Percentiles rank a stretch among this genome's conserved stretches.
These are phyloP conservation scores for Monarcha castaneiventris DNA, from an alignment of 2,113 vertebrate genomes.

Conservation along the genomic window DNA sequence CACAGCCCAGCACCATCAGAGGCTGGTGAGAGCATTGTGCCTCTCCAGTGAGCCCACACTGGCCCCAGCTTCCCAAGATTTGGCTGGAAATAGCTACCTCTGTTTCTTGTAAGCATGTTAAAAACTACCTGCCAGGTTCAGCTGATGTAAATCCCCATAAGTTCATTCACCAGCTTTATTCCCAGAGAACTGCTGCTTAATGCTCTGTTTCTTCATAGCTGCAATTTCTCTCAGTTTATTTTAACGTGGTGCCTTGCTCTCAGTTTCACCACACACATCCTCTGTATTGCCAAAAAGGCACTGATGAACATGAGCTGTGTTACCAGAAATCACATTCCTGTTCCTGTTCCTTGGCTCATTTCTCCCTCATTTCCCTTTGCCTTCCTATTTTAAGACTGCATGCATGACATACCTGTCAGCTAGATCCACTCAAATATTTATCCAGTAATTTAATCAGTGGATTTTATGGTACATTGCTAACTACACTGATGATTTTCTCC, in stretches of 20 bases:
- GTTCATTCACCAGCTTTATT: not conserved
- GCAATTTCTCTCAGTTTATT: conserved; percentile 7
- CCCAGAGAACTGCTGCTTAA: not conserved
- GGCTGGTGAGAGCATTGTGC: not conserved
- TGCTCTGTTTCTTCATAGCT: not conserved
- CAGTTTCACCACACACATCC: not conserved
- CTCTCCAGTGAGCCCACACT: not conserved
- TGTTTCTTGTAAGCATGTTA: not conserved
- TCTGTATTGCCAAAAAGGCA: not conserved
- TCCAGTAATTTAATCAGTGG: conserved; percentile 27
- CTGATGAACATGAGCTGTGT: not conserved
- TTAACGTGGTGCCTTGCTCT: not conserved
- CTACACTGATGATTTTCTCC: conserved; percentile 19
- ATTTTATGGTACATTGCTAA: conserved; percentile 10
- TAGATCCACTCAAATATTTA: conserved; percentile 49
- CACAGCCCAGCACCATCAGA: not conserved
- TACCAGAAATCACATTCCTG: conserved; percentile 55
- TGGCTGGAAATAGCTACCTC: not conserved
- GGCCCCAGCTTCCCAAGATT: not conserved
- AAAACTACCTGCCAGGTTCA: conserved; percentile 2
- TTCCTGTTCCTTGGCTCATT: conserved; percentile 47
- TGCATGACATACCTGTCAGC: conserved; percentile 40
- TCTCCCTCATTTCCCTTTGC: conserved; percentile 46
- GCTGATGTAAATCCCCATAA: not conserved
- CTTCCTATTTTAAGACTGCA: conserved; percentile 46